Conservation (phyloP, 2,888 invertebrate species). For the Ariolimax columbianus region DNA sequence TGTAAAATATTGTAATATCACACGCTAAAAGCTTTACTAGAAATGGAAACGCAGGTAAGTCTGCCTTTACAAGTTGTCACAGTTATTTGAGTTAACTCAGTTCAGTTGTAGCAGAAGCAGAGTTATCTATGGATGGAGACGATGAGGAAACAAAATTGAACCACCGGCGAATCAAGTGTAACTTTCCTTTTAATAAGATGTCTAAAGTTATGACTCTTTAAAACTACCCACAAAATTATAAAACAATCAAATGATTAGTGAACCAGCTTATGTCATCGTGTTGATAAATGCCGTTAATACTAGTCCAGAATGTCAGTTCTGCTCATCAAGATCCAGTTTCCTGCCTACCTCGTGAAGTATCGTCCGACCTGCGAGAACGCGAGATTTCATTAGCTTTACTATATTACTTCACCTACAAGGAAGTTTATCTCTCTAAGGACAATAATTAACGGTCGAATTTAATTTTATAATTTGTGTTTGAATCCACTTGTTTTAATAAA, state of each 20-base stretch:
- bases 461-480: too few relatives aligned
- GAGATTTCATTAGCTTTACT: not conserved
- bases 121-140: not conserved
- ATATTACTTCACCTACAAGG: too few relatives aligned
- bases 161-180: not conserved
- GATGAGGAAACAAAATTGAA: not conserved
- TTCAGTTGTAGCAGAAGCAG: not conserved
- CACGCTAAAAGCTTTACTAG: too few relatives aligned
- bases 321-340: not conserved
- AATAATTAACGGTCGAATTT: too few relatives aligned
- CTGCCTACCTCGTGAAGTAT: slow-evolving; percentile 24
- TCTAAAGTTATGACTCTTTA: not conserved
- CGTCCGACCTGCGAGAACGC: not conserved
- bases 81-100: not conserved
- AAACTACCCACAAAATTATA: not conserved
- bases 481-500: too few relatives aligned
- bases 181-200: too few relatives aligned
- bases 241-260: not conserved
- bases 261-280: not conserved
- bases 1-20: too few relatives aligned
- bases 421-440: too few relatives aligned
- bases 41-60: too few relatives aligned
- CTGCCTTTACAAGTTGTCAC: not conserved
- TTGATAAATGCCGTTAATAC: not conserved
- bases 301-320: slow-evolving; percentile 4